Conservation (phyloP, 2,113 vertebrate genomes). For the Trichechus manatus region DNA sequence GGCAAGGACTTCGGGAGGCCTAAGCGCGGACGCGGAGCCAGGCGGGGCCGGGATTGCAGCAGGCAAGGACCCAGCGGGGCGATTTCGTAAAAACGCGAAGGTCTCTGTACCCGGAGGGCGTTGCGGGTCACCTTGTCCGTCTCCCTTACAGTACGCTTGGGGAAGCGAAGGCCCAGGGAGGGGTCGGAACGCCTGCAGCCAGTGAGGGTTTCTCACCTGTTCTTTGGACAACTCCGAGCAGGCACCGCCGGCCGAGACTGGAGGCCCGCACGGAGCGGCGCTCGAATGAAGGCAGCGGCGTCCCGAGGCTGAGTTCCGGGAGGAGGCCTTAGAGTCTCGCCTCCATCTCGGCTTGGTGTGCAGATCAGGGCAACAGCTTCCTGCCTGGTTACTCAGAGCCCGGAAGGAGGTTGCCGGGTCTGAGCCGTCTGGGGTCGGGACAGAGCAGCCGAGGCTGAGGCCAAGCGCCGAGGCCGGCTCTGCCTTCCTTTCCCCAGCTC, state of each 20-base stretch:
- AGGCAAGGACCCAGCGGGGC: fast-evolving
- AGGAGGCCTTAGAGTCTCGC: neutral
- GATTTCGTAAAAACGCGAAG: neutral
- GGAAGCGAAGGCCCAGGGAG: neutral
- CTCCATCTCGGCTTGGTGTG: fast-evolving
- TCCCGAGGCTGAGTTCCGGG: fast-evolving
- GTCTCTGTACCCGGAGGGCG: neutral
- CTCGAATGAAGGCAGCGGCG: fast-evolving
- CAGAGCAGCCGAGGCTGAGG: neutral
- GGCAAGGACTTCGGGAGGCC: neutral
- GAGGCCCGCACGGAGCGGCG: neutral
- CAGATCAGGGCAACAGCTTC: neutral
- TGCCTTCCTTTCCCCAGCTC: neutral
- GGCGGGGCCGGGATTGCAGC: neutral
- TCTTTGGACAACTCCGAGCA: fast-evolving
- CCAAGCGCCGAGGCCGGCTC: too few relatives aligned
- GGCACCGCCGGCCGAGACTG: neutral
- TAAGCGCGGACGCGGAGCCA: fast-evolving
- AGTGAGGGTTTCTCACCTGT: neutral
- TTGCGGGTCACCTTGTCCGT: fast-evolving
- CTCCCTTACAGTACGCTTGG: neutral
- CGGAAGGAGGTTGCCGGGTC: fast-evolving
- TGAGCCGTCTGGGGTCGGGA: neutral
- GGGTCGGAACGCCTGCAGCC: neutral
- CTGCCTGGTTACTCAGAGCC: fast-evolving